These are phyloP conservation scores for Diglossa cyanea DNA, from an alignment of 2,797 vertebrate species.

Conservation along the genomic window DNA sequence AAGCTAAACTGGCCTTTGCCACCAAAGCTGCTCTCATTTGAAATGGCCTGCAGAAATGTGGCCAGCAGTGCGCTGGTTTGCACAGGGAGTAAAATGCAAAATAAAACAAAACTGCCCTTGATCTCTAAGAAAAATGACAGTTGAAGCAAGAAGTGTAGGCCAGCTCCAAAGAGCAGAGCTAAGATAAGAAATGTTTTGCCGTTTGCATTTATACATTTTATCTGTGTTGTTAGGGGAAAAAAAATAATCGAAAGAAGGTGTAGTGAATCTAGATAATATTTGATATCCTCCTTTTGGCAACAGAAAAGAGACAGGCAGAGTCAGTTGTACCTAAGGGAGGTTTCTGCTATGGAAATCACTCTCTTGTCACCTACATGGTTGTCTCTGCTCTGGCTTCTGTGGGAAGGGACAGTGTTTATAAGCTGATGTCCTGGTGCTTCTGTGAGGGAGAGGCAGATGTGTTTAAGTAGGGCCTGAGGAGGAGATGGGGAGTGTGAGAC, in stretches of 20 bases:
- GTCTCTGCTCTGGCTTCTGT: not conserved
- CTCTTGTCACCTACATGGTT: not conserved
- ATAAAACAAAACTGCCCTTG: not conserved
- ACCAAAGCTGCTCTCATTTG: constrained; percentile 13
- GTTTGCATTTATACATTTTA: not conserved
- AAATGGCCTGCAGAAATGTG: not conserved
- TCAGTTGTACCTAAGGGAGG: not conserved
- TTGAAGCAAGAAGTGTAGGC: not conserved
- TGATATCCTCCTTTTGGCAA: not conserved
- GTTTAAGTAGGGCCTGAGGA: not conserved
- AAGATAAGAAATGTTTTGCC: constrained; percentile 28
- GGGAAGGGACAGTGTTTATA: not conserved
- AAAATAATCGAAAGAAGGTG: not conserved
- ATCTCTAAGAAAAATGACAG: not conserved
- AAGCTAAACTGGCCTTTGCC: constrained; percentile 58
- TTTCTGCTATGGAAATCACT: not conserved
- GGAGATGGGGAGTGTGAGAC: not conserved
- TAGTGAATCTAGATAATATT: not conserved
- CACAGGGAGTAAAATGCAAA: not conserved
- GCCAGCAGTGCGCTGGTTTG: not conserved
- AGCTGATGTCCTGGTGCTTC: not conserved
- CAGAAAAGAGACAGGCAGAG: not conserved
- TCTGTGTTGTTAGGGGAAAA: not conserved
- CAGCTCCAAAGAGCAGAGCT: not conserved
- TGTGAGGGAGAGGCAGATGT: not conserved